A percentile compares a stretch with the other conserved stretches of the same genome.
phyloP scores from a whole-genome alignment of 2,888 invertebrate species.

The Punctoribates punctum region DNA sequence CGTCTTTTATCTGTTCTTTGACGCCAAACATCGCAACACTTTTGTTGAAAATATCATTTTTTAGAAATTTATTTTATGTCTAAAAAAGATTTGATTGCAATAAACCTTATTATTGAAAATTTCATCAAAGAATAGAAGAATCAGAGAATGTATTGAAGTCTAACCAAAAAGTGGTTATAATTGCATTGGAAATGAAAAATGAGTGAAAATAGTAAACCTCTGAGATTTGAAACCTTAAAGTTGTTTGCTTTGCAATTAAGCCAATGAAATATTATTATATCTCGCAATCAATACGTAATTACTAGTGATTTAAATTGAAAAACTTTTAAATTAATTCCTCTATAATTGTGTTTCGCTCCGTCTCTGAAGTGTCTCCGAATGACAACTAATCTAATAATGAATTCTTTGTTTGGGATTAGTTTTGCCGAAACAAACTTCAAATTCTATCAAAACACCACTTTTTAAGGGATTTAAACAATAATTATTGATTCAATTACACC shows the following conservation, averaged over 20 bases:
- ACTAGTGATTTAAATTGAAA: conserved; percentile 8
- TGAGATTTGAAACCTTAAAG: neutral
- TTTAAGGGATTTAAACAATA: conserved; percentile 23
- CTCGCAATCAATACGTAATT: neutral
- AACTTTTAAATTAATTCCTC: neutral
- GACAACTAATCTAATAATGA: conserved; percentile 6
- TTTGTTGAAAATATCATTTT: neutral
- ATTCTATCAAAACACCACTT: neutral
- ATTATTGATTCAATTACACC: neutral
- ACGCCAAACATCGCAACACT: neutral
- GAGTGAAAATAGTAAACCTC: neutral
- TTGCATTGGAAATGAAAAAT: neutral
- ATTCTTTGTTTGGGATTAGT: conserved; percentile 13
- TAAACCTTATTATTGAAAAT: conserved; percentile 16
- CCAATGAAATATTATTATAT: neutral
- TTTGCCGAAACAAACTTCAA: neutral
- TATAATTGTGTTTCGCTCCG: neutral
- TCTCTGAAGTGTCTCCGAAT: neutral
- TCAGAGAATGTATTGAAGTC: neutral
- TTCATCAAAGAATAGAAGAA: neutral
- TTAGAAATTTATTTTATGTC: neutral
- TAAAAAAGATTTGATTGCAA: neutral
- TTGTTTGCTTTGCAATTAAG: neutral
- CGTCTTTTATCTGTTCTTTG: conserved; percentile 5
- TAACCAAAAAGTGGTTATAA: neutral